Conservation (phyloP, 2,113 vertebrate genomes). For the Callopanchax toddi region DNA sequence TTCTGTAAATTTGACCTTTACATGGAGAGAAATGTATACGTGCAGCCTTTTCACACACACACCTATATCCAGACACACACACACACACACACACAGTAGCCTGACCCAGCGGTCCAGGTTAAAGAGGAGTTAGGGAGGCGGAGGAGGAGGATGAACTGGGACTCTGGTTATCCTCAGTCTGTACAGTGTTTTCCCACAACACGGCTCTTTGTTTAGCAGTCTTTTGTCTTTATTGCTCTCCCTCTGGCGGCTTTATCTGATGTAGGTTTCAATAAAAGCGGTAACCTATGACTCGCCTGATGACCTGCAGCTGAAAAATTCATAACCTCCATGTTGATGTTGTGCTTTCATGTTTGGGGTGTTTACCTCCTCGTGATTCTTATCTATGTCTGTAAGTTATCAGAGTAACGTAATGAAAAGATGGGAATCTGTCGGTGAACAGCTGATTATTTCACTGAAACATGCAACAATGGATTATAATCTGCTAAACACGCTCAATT, state of each 20-base stretch:
- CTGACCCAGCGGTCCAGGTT: slow-evolving; percentile 51
- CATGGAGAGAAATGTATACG: too few relatives aligned
- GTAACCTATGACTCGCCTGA: slow-evolving; percentile 20
- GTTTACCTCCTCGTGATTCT: neutral
- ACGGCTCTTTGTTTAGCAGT: slow-evolving; percentile 31
- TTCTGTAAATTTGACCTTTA: too few relatives aligned
- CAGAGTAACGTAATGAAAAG: neutral
- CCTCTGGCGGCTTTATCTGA: slow-evolving; percentile 37
- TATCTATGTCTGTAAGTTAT: neutral
- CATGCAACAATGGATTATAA: too few relatives aligned
- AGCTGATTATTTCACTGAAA: neutral
- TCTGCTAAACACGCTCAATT: too few relatives aligned
- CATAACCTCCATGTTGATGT: neutral
- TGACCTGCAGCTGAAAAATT: neutral
- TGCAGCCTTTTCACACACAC: too few relatives aligned
- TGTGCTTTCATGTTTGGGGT: neutral
- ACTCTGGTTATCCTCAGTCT: slow-evolving; percentile 76
- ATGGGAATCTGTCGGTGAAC: neutral
- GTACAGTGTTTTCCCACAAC: slow-evolving; percentile 63
- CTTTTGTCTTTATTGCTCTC: slow-evolving; percentile 13
- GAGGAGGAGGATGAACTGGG: slow-evolving; percentile 46
- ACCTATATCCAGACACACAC: too few relatives aligned
- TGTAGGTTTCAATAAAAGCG: slow-evolving; percentile 33
- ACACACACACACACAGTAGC: slow-evolving; percentile 60
- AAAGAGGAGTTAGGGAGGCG: slow-evolving; percentile 52